Conservation (phyloP, 37 sponge, comb jelly and placozoan genomes). For the Tethya wilhelma region DNA sequence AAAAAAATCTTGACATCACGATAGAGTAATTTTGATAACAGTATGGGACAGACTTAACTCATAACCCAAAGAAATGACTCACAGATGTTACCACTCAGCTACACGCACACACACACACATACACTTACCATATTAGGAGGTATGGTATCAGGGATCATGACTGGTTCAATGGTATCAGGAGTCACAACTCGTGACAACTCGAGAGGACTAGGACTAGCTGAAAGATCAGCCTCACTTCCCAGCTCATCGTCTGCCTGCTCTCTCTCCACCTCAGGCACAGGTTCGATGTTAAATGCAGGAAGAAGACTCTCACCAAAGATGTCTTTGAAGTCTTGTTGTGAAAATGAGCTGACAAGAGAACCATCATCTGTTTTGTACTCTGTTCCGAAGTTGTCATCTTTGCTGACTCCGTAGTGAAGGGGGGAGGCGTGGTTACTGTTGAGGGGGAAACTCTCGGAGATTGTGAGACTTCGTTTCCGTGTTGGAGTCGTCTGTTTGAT, state of each 20-base stretch:
- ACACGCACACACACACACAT: no score
- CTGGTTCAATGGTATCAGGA: constrained; percentile 24
- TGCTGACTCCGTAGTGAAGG: neutral
- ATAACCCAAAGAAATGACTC: neutral
- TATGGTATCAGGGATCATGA: constrained; percentile 51
- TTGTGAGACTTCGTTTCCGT: constrained; percentile 5
- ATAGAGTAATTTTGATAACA: neutral
- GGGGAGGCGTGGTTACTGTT: neutral
- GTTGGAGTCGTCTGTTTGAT: neutral
- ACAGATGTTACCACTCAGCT: no score
- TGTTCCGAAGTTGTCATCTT: constrained; percentile 31
- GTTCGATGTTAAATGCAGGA: constrained; percentile 3
- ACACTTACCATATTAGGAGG: no score
- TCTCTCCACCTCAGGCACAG: constrained; percentile 6
- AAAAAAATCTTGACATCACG: neutral
- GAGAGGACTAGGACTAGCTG: neutral
- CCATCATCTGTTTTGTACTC: neutral
- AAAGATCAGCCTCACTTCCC: neutral
- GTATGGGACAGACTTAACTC: neutral
- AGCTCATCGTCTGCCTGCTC: neutral
- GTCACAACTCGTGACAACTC: neutral
- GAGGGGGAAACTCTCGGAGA: neutral
- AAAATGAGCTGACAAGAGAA: constrained; percentile 20
- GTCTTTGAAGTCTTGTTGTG: constrained; percentile 43
- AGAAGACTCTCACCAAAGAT: constrained; percentile 11